Percentiles rank a stretch among this genome's conserved stretches.
phyloP scores from a whole-genome alignment of 1,140 invertebrate species.

The Heliconius hewitsoni region DNA sequence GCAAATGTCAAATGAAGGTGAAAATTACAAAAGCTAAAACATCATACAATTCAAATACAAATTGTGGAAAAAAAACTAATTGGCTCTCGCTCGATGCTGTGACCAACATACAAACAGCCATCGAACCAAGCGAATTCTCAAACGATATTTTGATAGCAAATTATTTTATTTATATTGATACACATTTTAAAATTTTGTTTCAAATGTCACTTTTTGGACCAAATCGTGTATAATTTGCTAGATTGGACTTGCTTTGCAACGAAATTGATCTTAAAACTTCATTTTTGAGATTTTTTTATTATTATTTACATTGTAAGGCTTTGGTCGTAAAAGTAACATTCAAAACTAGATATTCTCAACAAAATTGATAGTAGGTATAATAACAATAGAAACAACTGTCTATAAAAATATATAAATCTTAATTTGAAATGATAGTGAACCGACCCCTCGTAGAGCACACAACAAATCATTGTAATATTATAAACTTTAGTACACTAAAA shows the following conservation, averaged over 20 bases:
- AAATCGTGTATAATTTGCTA: background rate
- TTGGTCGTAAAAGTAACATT: conserved; percentile 5
- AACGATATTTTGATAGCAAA: conserved; percentile 8
- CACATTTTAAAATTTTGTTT: conserved; percentile 32
- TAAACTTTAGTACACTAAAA: conserved; percentile 1
- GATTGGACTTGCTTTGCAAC: background rate
- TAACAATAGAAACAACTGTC: conserved; percentile 65
- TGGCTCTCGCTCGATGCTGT: background rate
- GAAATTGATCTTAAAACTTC: no score
- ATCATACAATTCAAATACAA: conserved; percentile 25
- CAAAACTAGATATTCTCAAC: conserved; percentile 43
- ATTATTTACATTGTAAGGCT: background rate
- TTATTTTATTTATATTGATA: conserved; percentile 23
- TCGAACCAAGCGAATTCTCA: background rate
- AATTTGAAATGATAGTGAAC: conserved; percentile 70
- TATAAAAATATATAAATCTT: conserved; percentile 80
- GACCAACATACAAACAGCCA: background rate
- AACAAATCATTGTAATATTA: background rate
- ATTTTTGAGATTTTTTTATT: no score
- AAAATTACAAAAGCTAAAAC: conserved; percentile 45
- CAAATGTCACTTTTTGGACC: conserved; percentile 28
- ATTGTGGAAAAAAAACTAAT: conserved; percentile 1
- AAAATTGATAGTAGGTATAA: conserved; percentile 54
- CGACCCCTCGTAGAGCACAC: conserved; percentile 44
- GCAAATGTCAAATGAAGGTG: conserved; percentile 53